Evolutionary conservation across 2,797 vertebrate genomes (phyloP), one percentile per base, ranked within the genome.

Genomic region (Antrozous pallidus): DNA sequence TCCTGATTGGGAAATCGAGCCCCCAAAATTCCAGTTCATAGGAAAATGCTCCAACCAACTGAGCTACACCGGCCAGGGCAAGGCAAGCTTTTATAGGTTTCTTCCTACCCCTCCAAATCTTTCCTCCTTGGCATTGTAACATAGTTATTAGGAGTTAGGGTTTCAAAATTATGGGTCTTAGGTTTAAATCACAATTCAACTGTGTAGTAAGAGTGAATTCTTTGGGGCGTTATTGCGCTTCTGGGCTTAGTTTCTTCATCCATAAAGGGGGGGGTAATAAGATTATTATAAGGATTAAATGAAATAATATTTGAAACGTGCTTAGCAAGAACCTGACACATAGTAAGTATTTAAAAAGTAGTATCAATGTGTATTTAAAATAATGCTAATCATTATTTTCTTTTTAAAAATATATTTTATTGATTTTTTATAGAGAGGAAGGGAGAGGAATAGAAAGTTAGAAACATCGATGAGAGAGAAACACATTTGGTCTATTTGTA

Each of bases 201-300:
- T 20, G 13, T 70, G 5, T 65, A 38, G 33, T 90, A 83, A 81
- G 40, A 92, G 2, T 80, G 22, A 71, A 26, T 83, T 51, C n/a
- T 82, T 82, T 33, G 73, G 8, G 58, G 85, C 88, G 6, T 88
- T 83, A 75, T 1, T 80, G 36, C 31, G 17, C 47, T 92, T 95
- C 82, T 90, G 81, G 73, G 33, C 45, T 79, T 93, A 89, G 36
- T 85, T 87, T 89, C 16, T 94, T 88, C 36, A 88, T 71, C 82
- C 40, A 6, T 93, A 75, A 94, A 71, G 70, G 89, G 87, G 88
- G 86, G 33, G 5, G 69, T 77, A 61, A 82, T 92, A 87, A 91
- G 3, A 69, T 85, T 88, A 88, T 88, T 94, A 58, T 6, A 81
- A 93, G 49, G 49, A 78, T 90, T 90, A 95, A 91, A 49, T 61